Evolutionary conservation across 2,797 vertebrate species (phyloP).

Genomic region (Enteromius mattozi): DNA sequence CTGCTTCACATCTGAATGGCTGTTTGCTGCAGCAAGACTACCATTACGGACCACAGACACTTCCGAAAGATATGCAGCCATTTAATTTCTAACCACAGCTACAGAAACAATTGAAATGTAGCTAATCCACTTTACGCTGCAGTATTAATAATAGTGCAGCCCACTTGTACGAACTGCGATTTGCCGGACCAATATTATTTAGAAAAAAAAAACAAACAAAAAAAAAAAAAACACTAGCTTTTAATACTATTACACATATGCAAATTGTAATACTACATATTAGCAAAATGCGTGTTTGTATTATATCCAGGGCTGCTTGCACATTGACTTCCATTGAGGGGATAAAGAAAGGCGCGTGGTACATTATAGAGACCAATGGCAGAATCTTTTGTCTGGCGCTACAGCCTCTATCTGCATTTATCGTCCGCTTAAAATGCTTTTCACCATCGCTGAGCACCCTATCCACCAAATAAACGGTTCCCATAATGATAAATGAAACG

Average conservation of each 20-base stretch:
- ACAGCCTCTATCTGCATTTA: slow-evolving; percentile 16
- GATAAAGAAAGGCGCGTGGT: slow-evolving; percentile 24
- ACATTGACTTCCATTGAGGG: background rate
- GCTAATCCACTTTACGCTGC: background rate
- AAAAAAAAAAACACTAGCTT: background rate
- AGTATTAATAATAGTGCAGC: background rate
- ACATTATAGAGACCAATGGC: slow-evolving; percentile 24
- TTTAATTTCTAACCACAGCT: slow-evolving; percentile 12
- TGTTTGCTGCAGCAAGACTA: slow-evolving; percentile 37
- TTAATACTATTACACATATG: background rate
- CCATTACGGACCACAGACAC: slow-evolving; percentile 22
- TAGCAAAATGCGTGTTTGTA: background rate
- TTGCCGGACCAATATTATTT: background rate
- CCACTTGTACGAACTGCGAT: background rate
- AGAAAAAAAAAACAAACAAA: background rate
- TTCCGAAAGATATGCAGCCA: slow-evolving; percentile 15
- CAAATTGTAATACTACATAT: too few relatives aligned
- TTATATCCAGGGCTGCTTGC: background rate
- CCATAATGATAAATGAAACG: background rate
- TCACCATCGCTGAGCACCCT: background rate
- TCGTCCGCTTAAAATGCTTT: slow-evolving; percentile 10
- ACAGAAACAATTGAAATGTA: background rate
- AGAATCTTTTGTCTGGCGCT: slow-evolving; percentile 77
- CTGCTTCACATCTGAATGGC: slow-evolving; percentile 39
- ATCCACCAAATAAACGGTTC: background rate